These are phyloP conservation scores for Choloepus didactylus DNA, from an alignment of 2,797 vertebrate species.

Conservation along the genomic window DNA sequence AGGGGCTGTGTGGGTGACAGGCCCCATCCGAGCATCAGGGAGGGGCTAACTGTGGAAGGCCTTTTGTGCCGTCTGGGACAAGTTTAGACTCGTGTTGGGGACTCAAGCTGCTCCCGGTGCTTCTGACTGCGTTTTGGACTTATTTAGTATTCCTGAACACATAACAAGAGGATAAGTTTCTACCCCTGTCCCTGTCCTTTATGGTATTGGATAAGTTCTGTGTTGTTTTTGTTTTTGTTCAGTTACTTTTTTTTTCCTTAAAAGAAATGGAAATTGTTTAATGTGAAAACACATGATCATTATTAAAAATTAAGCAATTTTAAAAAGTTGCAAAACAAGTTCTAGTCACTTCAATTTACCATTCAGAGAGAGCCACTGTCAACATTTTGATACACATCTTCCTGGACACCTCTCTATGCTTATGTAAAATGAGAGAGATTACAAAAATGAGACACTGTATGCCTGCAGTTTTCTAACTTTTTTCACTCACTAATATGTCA, in stretches of 20 bases:
- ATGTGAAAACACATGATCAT: not conserved
- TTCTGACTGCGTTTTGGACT: not conserved
- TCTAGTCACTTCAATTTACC: not conserved
- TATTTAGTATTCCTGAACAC: not conserved
- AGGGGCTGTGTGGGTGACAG: not conserved
- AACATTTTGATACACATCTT: not conserved
- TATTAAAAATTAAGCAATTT: not conserved
- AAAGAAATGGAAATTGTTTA: conserved; percentile 24
- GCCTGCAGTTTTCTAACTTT: not conserved
- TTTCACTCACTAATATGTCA: not conserved
- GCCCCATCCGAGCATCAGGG: not conserved
- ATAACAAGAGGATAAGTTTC: not conserved
- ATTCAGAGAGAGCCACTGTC: not conserved
- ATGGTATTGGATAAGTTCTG: not conserved
- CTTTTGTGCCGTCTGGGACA: not conserved
- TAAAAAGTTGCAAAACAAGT: not conserved
- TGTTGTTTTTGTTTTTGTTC: not conserved
- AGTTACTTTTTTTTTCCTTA: not conserved
- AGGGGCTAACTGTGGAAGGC: not conserved
- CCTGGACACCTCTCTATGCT: not conserved
- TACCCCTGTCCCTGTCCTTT: not conserved
- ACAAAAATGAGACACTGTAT: not conserved
- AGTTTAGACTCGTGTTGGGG: not conserved
- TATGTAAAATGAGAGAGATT: not conserved
- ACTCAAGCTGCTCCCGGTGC: not conserved